phyloP scores from a whole-genome alignment of 2,888 invertebrate species.

The Cosmia pyralina region DNA sequence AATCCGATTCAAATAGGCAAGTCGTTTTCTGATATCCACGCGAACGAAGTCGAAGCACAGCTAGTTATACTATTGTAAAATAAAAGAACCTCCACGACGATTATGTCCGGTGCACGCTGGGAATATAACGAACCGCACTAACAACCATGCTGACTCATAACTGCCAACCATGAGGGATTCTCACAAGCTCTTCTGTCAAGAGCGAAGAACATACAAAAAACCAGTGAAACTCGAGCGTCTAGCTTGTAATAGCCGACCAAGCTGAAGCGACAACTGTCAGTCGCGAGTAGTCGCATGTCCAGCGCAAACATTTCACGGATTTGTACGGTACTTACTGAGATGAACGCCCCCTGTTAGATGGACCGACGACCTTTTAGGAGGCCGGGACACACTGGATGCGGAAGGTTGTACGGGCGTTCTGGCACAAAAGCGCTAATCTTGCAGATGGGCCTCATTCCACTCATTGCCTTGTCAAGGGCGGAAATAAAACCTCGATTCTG shows the following conservation, averaged over 20 bases:
- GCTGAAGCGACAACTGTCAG: neutral
- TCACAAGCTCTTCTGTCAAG: neutral
- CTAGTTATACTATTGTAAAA: too few relatives aligned
- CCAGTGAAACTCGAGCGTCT: neutral
- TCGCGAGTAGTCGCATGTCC: neutral
- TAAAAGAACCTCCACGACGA: neutral
- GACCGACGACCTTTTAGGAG: too few relatives aligned
- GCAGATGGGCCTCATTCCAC: neutral
- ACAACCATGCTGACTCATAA: neutral
- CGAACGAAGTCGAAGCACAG: too few relatives aligned
- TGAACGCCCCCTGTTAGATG: too few relatives aligned
- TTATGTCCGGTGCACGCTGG: too few relatives aligned
- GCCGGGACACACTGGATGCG: neutral
- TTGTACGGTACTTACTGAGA: neutral
- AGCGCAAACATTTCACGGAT: neutral
- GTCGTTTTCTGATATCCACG: too few relatives aligned
- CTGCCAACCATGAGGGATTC: neutral
- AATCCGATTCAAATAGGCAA: too few relatives aligned
- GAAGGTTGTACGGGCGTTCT: neutral
- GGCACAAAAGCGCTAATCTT: neutral
- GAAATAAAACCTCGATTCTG: slow-evolving; percentile 2
- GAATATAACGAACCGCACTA: neutral
- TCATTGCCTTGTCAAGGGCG: neutral
- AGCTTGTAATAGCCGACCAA: neutral
- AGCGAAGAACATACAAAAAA: neutral